These are phyloP conservation scores for Ruditapes philippinarum DNA, from an alignment of 1,140 invertebrate genomes.

Conservation along the genomic window DNA sequence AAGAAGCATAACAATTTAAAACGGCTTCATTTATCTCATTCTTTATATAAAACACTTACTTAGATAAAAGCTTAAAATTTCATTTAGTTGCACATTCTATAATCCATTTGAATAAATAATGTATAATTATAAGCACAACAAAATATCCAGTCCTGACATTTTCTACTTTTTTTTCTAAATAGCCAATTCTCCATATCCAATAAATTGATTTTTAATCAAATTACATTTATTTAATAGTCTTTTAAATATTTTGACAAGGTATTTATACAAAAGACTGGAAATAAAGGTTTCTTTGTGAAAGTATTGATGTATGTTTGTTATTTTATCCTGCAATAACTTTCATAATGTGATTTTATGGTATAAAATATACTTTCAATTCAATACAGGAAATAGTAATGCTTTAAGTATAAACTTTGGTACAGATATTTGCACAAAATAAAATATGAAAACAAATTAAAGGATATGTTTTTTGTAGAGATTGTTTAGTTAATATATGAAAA, in stretches of 20 bases:
- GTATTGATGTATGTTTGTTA: background rate
- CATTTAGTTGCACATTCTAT: no score
- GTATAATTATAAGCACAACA: no score
- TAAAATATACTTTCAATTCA: background rate
- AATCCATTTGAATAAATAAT: no score
- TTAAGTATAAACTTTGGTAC: background rate
- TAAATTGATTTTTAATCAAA: slow-evolving; percentile 1
- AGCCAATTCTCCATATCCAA: no score
- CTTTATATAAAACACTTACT: no score
- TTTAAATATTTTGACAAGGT: slow-evolving; percentile 18
- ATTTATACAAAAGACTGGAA: slow-evolving; percentile 16
- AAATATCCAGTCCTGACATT: no score
- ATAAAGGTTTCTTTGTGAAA: background rate
- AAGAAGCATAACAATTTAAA: no score
- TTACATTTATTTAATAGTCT: slow-evolving; percentile 5
- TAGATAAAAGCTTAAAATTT: no score
- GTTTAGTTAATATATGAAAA: no score
- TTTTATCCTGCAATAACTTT: background rate
- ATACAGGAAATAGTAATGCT: background rate
- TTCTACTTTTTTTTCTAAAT: no score
- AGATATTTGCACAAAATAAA: background rate
- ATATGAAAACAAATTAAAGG: slow-evolving; percentile 3
- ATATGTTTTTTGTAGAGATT: background rate
- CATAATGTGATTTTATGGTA: slow-evolving; percentile 1
- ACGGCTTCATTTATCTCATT: no score